phyloP scores from a whole-genome alignment of 2,888 invertebrate genomes.

The Idaea dimidiata region DNA sequence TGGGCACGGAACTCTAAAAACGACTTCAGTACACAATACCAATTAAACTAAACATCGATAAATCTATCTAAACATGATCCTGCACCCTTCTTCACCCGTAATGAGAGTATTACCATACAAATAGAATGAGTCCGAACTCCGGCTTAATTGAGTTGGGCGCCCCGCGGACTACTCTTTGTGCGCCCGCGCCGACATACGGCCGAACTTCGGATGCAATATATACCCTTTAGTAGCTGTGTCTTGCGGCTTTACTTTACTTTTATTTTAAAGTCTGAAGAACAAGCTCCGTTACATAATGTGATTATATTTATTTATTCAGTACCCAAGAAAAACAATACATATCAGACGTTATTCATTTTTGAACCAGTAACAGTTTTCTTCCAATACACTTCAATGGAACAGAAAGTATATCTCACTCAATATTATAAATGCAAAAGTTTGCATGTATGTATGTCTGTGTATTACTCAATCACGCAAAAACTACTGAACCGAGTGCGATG shows the following conservation, averaged over 20 bases:
- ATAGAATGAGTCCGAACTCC: constrained; percentile 65
- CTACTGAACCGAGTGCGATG: no score
- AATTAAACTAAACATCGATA: constrained; percentile 26
- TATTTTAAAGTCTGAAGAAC: not conserved
- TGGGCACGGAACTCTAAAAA: not conserved
- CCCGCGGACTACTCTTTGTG: constrained; percentile 55
- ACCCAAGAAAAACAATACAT: no score
- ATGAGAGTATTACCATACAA: constrained; percentile 79
- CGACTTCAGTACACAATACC: not conserved
- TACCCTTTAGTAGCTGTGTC: not conserved
- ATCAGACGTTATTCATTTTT: no score
- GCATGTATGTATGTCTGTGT: no score
- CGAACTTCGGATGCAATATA: not conserved
- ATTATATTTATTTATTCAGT: no score
- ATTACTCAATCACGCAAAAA: no score
- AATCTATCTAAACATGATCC: constrained; percentile 31
- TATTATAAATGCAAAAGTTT: no score
- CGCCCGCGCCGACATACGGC: constrained; percentile 34
- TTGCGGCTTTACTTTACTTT: constrained; percentile 14
- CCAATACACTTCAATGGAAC: no score
- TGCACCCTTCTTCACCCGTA: constrained; percentile 66
- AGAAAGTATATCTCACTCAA: no score
- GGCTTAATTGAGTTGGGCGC: constrained; percentile 71
- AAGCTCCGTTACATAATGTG: not conserved
- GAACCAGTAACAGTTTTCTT: no score